Evolutionary conservation across 2,888 invertebrate species (phyloP), one percentile per base, ranked within the genome.

Genomic region (Drosophila ezoana): DNA sequence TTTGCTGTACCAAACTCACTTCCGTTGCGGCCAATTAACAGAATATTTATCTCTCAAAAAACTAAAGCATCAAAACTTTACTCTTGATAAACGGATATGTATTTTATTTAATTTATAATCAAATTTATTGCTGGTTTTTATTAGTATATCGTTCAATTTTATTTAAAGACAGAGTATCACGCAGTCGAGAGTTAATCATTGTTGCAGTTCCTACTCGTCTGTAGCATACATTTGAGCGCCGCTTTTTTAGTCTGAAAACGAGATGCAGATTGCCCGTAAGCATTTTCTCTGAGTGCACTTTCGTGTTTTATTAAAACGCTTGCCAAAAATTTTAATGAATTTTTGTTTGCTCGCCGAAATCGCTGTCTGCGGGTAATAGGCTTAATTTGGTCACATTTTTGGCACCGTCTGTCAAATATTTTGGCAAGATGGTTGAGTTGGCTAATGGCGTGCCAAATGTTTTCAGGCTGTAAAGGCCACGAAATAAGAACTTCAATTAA

Each of bases 401-500:
- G 70, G 49, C 68, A 60, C 1, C 62, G 18, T 28, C 44, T 18
- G 20, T 48, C 18, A 61, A 61, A 44, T 43, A 20, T 20, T 64
- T 64, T 64, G 44, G 64, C 64, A 64, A 33, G 11, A 11, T 32
- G 4, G 2, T n/a, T 3, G 16, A 35, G 23, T 14, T 14, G 23
- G 33, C 64, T 40, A 41, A 64, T 35, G 14, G 20, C 16, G 37
- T 54, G 65, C 65, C 40, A 64, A 64, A 38, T 63, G 10, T 32
- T 38, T 14, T 35, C 41, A 16, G 11, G 10, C 9, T 16, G 11
- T 16, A 3, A 23, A 10, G 14, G 5, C 11, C 11, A 10, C 18
- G 11, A 3, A 11, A 2, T 13, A 10, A 6, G 16, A 8, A 1
- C 18, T 48, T 13, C 18, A 33, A 18, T 16, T 48, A 28, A 49